Evolutionary conservation across 1,140 invertebrate genomes (phyloP).

Genomic region (Drosophila gunungcola): DNA sequence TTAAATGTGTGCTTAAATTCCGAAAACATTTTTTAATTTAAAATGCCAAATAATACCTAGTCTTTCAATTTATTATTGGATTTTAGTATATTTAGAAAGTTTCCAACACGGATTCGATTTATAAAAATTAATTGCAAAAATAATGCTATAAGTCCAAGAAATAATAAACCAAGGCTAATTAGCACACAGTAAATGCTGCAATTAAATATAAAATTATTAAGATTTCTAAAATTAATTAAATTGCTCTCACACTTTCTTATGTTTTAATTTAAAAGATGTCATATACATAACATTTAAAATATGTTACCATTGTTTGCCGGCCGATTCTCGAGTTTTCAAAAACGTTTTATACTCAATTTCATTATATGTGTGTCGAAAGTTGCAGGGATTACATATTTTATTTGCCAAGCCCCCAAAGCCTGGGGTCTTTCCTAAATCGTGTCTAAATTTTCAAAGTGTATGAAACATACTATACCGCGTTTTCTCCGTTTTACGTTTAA

Average conservation of each 20-base stretch:
- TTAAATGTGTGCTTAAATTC: too few species aligned
- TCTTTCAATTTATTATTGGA: too few species aligned
- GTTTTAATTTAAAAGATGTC: not conserved
- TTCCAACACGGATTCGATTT: too few species aligned
- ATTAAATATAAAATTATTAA: not conserved
- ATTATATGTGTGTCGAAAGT: not conserved
- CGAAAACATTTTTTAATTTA: too few species aligned
- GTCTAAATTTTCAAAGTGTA: constrained; percentile 30
- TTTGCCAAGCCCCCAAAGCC: not conserved
- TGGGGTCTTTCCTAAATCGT: constrained; percentile 19
- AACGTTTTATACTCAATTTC: not conserved
- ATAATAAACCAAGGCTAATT: not conserved
- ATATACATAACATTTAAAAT: not conserved
- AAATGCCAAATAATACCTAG: too few species aligned
- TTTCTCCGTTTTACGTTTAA: constrained; percentile 4
- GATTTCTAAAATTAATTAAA: not conserved
- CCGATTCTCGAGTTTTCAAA: not conserved
- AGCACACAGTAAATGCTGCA: not conserved
- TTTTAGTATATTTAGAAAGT: too few species aligned
- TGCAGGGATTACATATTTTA: constrained; percentile 2
- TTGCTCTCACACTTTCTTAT: not conserved
- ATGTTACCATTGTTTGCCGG: not conserved
- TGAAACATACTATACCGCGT: constrained; percentile 3
- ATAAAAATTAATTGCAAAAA: too few species aligned
- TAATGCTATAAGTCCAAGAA: too few species aligned